A percentile compares a stretch with the other conserved stretches of the same genome.
These are phyloP conservation scores for Calliopum simillimum DNA, from an alignment of 2,888 invertebrate species.

Conservation along the genomic window DNA sequence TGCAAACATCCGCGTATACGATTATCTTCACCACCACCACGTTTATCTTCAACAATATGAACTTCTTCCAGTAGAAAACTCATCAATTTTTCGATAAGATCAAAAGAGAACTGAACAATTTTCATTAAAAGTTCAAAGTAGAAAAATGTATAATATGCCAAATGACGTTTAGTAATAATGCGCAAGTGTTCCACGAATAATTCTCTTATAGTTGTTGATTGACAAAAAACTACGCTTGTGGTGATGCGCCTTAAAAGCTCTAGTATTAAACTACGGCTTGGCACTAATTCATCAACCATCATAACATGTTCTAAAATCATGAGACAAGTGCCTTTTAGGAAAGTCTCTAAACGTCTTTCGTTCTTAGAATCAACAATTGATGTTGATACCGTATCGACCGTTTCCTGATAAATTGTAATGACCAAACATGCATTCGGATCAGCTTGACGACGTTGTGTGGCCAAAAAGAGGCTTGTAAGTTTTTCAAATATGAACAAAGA, in stretches of 20 bases:
- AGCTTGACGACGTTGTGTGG: slow-evolving; percentile 62
- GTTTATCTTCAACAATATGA: slow-evolving; percentile 59
- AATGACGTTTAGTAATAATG: slow-evolving; percentile 60
- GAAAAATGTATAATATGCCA: slow-evolving; percentile 65
- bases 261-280: slow-evolving; percentile 59
- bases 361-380: slow-evolving; percentile 25
- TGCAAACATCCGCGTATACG: slow-evolving; percentile 61
- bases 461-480: slow-evolving; percentile 59
- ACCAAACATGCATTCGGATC: slow-evolving; percentile 60
- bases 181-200: slow-evolving; percentile 56
- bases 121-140: slow-evolving; percentile 63
- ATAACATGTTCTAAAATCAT: slow-evolving; percentile 64
- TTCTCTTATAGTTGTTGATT: slow-evolving; percentile 48
- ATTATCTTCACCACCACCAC: slow-evolving; percentile 64
- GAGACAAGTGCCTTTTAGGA: slow-evolving; percentile 57
- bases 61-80: slow-evolving; percentile 59
- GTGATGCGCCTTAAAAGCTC: slow-evolving; percentile 55
- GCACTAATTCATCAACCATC: slow-evolving; percentile 64
- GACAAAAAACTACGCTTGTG: slow-evolving; percentile 47
- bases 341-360: slow-evolving; percentile 51
- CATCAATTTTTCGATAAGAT: slow-evolving; percentile 55
- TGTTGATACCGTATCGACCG: slow-evolving; percentile 48
- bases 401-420: slow-evolving; percentile 61
- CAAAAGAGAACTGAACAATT: slow-evolving; percentile 55
- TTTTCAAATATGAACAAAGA: slow-evolving; percentile 60